These are phyloP conservation scores for Hylaea fasciaria DNA, from an alignment of 2,888 invertebrate genomes.

Conservation along the genomic window DNA sequence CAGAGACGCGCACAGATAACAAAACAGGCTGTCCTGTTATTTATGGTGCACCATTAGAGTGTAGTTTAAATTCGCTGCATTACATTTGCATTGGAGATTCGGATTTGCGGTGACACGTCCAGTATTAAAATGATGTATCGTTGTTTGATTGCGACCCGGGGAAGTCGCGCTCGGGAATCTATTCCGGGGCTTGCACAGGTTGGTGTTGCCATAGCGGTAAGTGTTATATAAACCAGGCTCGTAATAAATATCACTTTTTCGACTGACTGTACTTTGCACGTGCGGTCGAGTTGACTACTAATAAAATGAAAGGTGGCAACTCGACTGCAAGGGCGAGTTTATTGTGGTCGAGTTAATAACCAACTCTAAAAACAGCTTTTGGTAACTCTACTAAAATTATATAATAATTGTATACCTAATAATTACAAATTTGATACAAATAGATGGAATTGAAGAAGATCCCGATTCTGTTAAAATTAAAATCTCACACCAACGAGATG, in stretches of 20 bases:
- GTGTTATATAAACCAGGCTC: neutral
- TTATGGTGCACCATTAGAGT: slow-evolving; percentile 77
- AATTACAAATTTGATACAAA: no score
- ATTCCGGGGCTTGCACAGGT: slow-evolving; percentile 29
- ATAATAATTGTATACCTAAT: no score
- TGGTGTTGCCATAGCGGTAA: neutral
- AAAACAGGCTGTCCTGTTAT: slow-evolving; percentile 75
- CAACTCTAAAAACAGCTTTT: no score
- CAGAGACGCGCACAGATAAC: slow-evolving; percentile 73
- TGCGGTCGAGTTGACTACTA: no score
- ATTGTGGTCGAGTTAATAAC: no score
- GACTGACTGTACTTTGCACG: neutral
- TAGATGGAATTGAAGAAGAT: no score
- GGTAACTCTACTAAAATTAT: no score
- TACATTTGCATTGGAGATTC: slow-evolving; percentile 82
- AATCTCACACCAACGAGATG: no score
- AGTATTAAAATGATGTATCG: slow-evolving; percentile 83
- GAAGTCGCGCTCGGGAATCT: slow-evolving; percentile 18
- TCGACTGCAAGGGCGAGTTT: no score
- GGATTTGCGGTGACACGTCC: slow-evolving; percentile 80
- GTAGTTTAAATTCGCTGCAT: slow-evolving; percentile 68
- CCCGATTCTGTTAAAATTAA: no score
- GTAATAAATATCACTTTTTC: no score
- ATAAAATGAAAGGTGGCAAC: no score
- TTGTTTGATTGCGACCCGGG: slow-evolving; percentile 68